Evolutionary conservation across 2,797 vertebrate genomes (phyloP).

Genomic region (Eupleurogrammus muticus): DNA sequence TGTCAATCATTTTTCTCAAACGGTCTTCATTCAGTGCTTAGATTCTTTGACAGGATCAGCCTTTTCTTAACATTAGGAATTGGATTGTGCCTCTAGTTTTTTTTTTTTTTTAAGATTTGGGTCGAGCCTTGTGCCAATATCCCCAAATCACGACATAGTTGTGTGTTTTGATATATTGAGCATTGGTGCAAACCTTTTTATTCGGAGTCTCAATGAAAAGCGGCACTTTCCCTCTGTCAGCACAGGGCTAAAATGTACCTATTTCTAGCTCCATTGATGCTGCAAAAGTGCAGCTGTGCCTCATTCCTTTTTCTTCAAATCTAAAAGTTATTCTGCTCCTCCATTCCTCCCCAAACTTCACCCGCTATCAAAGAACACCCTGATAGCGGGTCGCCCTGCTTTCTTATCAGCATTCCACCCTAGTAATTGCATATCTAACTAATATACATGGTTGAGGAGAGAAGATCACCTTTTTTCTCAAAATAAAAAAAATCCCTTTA

Average conservation of each 20-base stretch:
- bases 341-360: slow-evolving; percentile 40
- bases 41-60: slow-evolving; percentile 8
- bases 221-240: slow-evolving; percentile 11
- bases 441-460: slow-evolving; percentile 56
- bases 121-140: no score
- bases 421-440: slow-evolving; percentile 67
- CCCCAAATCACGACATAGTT: no score
- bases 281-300: slow-evolving; percentile 26
- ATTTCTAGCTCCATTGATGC: slow-evolving; percentile 25
- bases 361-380: slow-evolving; percentile 64
- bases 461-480: slow-evolving; percentile 55
- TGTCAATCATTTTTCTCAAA: neutral
- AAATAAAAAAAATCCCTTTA: no score
- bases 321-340: slow-evolving; percentile 47
- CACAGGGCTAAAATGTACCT: slow-evolving; percentile 21
- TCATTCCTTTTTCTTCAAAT: slow-evolving; percentile 45
- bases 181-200: no score
- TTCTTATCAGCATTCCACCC: slow-evolving; percentile 70
- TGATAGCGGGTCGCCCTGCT: slow-evolving; percentile 64
- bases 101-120: neutral
- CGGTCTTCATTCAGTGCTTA: no score
- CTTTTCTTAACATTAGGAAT: slow-evolving; percentile 1
- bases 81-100: neutral
- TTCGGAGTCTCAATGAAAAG: slow-evolving; percentile 9
- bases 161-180: no score